Evolutionary conservation across 2,113 vertebrate species (phyloP), one percentile per base, ranked within the genome.

Genomic region (Clinocottus analis): DNA sequence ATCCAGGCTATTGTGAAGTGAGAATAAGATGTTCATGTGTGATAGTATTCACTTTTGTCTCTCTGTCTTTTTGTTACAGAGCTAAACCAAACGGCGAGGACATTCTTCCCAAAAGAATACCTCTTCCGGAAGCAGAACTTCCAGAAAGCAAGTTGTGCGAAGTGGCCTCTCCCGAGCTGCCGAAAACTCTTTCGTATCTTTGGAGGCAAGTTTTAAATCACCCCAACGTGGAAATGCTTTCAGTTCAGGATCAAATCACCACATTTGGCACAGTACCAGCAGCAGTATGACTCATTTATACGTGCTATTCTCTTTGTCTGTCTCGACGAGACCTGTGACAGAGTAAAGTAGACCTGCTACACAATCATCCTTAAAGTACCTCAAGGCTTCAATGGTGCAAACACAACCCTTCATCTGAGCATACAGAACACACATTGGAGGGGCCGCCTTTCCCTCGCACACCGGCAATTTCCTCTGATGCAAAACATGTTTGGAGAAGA

Each of bases 91-190:
- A 91, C 90, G 23, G 85, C 87, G 14, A 90, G 89, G 79, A 92
- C 90, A 9, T 91, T 91, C 62, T 94, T 94, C 84, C 94, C 93
- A 49, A 94, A 94, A 76, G 93, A 95, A 80, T 94, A 94, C 61
- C 81, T 93, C n/a, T 90, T 88, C 41, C 72, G 93, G 53, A 94
- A 92, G 80, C 93, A 93, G 72, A 93, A 84, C 79, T 95, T 95
- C 87, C 93, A 94, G 90, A 95, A 90, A 85, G 92, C 93, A 16
- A 93, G 79, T 45, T 94, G 93, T 81, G 90, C 93, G 21, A 94
- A 94, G 68, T 95, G 94, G 94, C 93, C 94, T 60, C 93, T 95
- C 0, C 93, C 93, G 0, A 95, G 93, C 82, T 93, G 93, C 72
- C 83, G 92, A 11, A 94, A 92, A 72, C 85, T 93, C 53, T 93